These are phyloP conservation scores for Setipinna tenuifilis DNA, from an alignment of 2,797 vertebrate species.

Conservation along the genomic window DNA sequence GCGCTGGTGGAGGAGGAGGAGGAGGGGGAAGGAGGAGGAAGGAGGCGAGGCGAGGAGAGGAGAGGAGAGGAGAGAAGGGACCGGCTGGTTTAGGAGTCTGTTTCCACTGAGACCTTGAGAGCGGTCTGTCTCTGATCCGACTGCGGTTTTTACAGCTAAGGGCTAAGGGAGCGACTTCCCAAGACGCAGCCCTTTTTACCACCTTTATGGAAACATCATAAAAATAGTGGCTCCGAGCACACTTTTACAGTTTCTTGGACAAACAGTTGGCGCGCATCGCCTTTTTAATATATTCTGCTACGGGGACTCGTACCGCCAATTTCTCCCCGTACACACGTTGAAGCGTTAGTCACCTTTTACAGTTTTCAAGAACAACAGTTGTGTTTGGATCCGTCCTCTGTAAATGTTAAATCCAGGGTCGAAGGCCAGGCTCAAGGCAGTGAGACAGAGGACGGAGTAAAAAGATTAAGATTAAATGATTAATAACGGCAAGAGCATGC, in stretches of 20 bases:
- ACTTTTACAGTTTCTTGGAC: conserved; percentile 46
- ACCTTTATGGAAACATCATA: conserved; percentile 55
- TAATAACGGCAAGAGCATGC: background rate
- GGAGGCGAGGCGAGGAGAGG: background rate
- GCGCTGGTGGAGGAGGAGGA: conserved; percentile 38
- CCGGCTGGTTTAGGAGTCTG: conserved; percentile 41
- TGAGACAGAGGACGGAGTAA: background rate
- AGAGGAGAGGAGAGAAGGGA: conserved; percentile 9
- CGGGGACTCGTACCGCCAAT: conserved; percentile 11
- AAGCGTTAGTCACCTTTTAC: background rate
- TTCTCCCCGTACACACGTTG: background rate
- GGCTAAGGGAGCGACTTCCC: conserved; percentile 42
- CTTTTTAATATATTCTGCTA: conserved; percentile 29
- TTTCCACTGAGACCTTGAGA: conserved; percentile 56
- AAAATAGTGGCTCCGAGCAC: conserved; percentile 39
- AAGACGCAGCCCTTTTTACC: conserved; percentile 48
- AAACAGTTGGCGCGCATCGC: conserved; percentile 41
- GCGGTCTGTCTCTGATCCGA: conserved; percentile 39
- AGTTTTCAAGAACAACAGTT: background rate
- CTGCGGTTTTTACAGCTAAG: conserved; percentile 44
- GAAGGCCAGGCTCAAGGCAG: background rate
- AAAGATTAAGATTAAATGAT: background rate
- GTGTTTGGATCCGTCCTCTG: background rate
- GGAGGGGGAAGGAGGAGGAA: background rate
- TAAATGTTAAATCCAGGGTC: background rate